Percentiles rank a stretch among this genome's conserved stretches.
These are phyloP conservation scores for Phalacrocorax aristotelis DNA, from an alignment of 2,113 vertebrate species.

Conservation along the genomic window DNA sequence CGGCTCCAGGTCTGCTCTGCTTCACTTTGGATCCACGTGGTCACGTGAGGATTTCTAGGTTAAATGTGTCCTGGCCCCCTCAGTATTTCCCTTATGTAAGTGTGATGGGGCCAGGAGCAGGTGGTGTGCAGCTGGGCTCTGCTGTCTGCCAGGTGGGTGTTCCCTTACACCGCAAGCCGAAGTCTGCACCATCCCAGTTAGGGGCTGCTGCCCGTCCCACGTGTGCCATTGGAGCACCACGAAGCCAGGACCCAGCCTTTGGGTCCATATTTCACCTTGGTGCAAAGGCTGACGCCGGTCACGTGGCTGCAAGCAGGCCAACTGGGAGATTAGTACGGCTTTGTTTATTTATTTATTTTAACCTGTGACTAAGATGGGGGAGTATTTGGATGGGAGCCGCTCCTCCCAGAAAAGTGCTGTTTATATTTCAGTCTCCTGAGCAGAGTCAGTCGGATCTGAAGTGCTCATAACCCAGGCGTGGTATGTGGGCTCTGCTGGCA, in stretches of 20 bases:
- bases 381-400: constrained; percentile 26
- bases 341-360: constrained; percentile 56
- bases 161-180: neutral
- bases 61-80: neutral
- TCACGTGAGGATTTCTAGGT: neutral
- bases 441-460: neutral
- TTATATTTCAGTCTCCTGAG: constrained; percentile 43
- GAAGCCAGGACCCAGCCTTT: neutral
- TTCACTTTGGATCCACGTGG: accelerated
- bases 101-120: neutral
- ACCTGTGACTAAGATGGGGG: constrained; percentile 38
- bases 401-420: constrained; percentile 41
- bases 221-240: neutral
- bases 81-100: constrained; percentile 3
- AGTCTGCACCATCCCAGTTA: neutral
- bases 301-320: neutral
- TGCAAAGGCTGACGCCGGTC: neutral
- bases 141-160: constrained; percentile 9
- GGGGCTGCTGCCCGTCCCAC: neutral
- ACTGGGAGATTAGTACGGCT: neutral
- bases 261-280: neutral
- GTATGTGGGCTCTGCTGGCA: neutral
- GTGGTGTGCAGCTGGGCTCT: constrained; percentile 3
- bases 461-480: neutral
- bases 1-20: neutral